Evolutionary conservation across 2,888 invertebrate genomes (phyloP), one percentile per base, ranked within the genome.

Genomic region (Harpalus rubripes): DNA sequence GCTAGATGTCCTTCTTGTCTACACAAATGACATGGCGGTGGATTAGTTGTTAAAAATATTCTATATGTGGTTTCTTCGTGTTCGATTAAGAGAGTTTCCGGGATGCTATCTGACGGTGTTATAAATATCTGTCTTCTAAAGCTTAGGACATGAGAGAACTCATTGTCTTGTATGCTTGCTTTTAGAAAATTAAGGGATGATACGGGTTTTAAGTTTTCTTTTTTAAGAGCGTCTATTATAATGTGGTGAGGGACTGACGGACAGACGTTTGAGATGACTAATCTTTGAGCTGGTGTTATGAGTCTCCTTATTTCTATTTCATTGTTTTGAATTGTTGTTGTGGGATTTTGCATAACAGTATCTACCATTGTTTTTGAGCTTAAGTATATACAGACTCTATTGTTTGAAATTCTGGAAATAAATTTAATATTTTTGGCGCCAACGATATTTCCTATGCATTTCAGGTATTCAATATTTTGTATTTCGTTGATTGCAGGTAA

Each of bases 211-310:
- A 87, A 81, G 7, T 86, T 84, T 15, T 76, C 12, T 10, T 87
- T 74, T 7, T 8, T 74, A n/a, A 87, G 52, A 7, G 85, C 52
- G 10, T 86, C 76, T 78, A 65, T 82, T 18, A 88, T 81, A 10
- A 85, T 58, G 1, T 15, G 52, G 61, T 87, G 84, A 6, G 87
- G 86, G 5, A 87, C 87, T 0, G 86, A 85, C 7, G 87, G 87
- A 59, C 85, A 86, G 0, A 86, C 86, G 68, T 87, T 88, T 41
- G 63, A 63, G 7, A 81, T 81, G 2, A 81, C 32, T 26, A 78
- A 52, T 26, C n/a, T 41, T 74, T 74, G 59, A 15, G 16, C 59
- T 59, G 59, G 16, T 59, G n/a, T 59, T 59, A 59, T 59, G 59
- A 59, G 59, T 16, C 59, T 59, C 59, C 59, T 59, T 59, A 15